A percentile compares a stretch with the other conserved stretches of the same genome.
phyloP scores from a whole-genome alignment of 2,113 vertebrate species.

The Leucosticte australis region DNA sequence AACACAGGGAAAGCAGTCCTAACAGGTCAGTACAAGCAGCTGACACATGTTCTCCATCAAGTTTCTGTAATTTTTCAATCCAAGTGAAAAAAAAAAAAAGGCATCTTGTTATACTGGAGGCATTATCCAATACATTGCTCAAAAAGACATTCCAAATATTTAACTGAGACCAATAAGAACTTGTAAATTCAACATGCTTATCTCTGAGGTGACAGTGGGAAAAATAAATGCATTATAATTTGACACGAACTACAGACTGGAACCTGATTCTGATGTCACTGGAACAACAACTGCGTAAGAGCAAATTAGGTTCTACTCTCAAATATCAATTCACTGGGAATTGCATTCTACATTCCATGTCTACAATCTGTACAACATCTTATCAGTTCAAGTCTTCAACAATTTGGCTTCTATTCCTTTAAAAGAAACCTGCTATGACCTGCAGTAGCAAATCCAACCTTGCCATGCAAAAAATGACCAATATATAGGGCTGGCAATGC shows the following conservation, averaged over 20 bases:
- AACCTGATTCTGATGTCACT: neutral
- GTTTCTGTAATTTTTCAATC: neutral
- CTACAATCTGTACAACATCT: neutral
- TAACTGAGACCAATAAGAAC: neutral
- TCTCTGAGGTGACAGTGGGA: neutral
- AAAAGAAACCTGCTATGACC: neutral
- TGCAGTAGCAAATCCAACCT: neutral
- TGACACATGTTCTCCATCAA: neutral
- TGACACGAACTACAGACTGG: neutral
- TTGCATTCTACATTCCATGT: neutral
- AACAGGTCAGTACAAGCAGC: neutral
- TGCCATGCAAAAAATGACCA: neutral
- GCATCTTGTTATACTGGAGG: neutral
- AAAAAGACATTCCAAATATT: neutral
- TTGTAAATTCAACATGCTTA: neutral
- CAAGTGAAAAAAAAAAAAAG: neutral
- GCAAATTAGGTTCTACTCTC: neutral
- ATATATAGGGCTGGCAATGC: neutral
- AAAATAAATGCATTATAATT: neutral
- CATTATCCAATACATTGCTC: neutral
- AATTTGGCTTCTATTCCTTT: neutral
- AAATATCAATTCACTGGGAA: neutral
- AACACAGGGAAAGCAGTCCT: neutral
- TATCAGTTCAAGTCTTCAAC: neutral
- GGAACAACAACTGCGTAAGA: neutral